Conservation (phyloP, 2,113 vertebrate genomes). For the Trinectes maculatus region DNA sequence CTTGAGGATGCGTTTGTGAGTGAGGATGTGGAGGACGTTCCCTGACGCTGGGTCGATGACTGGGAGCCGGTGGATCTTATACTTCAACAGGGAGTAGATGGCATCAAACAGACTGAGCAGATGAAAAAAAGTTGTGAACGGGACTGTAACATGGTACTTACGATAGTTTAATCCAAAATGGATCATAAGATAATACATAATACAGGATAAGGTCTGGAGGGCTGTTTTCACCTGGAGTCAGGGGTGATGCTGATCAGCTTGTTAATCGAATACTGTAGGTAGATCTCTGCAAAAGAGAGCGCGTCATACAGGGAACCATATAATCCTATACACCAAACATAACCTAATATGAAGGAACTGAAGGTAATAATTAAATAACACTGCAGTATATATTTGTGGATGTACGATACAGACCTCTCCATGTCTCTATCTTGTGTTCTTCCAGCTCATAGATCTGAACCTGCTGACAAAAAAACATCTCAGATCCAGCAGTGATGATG, state of each 20-base stretch:
- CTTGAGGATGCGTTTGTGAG: constrained; percentile 96
- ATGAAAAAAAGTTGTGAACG: constrained; percentile 21
- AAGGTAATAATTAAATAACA: no score
- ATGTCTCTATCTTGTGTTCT: constrained; percentile 96
- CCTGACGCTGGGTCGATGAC: constrained; percentile 92
- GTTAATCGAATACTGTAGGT: constrained; percentile 89
- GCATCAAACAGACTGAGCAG: constrained; percentile 91
- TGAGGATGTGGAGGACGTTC: constrained; percentile 94
- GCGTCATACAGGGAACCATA: no score
- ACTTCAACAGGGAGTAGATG: constrained; percentile 92
- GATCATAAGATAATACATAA: neutral
- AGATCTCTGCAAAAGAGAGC: constrained; percentile 84
- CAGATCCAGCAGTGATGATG: neutral
- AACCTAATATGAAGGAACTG: no score
- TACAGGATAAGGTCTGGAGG: neutral
- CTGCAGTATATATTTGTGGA: no score
- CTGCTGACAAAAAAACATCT: constrained; percentile 71
- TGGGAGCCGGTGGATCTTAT: constrained; percentile 94
- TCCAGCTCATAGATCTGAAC: constrained; percentile 98
- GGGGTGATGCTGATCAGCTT: constrained; percentile 92
- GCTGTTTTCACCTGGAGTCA: constrained; percentile 84
- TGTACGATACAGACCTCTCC: constrained; percentile 86
- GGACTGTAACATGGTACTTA: neutral
- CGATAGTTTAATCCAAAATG: neutral
- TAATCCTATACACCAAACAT: no score